Evolutionary conservation across 2,797 vertebrate genomes (phyloP).

Genomic region (Cichlasoma orientale): DNA sequence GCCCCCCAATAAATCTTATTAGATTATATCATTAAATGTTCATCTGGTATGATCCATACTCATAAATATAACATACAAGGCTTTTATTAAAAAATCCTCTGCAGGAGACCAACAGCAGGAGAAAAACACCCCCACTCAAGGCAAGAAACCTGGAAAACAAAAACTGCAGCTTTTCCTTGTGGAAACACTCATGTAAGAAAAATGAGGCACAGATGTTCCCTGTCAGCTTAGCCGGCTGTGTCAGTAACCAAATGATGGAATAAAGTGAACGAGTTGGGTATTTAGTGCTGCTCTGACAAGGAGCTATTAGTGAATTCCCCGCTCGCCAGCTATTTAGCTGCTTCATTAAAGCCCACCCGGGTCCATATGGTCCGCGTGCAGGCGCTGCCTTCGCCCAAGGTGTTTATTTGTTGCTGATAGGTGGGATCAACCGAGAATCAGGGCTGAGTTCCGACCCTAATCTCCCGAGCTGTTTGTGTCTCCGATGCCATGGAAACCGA

Average conservation of each 20-base stretch:
- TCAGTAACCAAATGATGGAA: slow-evolving; percentile 55
- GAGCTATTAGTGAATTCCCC: slow-evolving; percentile 70
- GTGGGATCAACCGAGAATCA: slow-evolving; percentile 76
- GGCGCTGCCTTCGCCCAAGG: slow-evolving; percentile 63
- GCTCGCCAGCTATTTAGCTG: slow-evolving; percentile 70
- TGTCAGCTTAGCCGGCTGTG: slow-evolving; percentile 57
- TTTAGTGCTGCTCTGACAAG: slow-evolving; percentile 71
- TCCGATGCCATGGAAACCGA: slow-evolving; percentile 81
- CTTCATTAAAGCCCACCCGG: slow-evolving; percentile 72
- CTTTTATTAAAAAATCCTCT: background rate
- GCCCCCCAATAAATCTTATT: background rate
- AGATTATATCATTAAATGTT: background rate
- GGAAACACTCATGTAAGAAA: slow-evolving; percentile 54
- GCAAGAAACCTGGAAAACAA: slow-evolving; percentile 16
- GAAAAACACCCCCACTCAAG: slow-evolving; percentile 5
- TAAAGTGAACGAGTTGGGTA: slow-evolving; percentile 55
- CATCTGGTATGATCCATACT: background rate
- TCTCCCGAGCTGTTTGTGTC: slow-evolving; percentile 80
- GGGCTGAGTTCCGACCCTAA: slow-evolving; percentile 76
- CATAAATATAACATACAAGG: slow-evolving; percentile 1
- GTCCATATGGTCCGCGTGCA: slow-evolving; percentile 65
- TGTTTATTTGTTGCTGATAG: slow-evolving; percentile 85
- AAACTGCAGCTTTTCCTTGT: slow-evolving; percentile 17
- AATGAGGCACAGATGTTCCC: slow-evolving; percentile 66
- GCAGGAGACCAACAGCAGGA: slow-evolving; percentile 13